These are phyloP conservation scores for Macroteleia sp. DNA, from an alignment of 2,888 invertebrate species.

Conservation along the genomic window DNA sequence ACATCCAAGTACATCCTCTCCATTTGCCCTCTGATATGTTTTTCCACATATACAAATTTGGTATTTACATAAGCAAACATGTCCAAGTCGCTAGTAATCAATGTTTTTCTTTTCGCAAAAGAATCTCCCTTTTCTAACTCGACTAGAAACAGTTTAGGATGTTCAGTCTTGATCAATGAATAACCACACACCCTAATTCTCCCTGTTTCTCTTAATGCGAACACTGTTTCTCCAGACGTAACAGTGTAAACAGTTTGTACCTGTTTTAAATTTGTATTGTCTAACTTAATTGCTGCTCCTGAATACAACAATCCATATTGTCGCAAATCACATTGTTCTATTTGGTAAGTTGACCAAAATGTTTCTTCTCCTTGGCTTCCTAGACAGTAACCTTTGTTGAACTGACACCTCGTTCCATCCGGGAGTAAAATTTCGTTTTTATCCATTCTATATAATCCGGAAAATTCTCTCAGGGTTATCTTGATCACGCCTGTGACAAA, in stretches of 20 bases:
- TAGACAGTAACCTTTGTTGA: background rate
- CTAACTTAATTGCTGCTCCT: background rate
- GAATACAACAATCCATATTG: background rate
- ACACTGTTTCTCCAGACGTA: slow-evolving; percentile 39
- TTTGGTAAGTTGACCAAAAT: background rate
- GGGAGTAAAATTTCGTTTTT: background rate
- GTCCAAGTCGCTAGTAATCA: slow-evolving; percentile 47
- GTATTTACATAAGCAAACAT: slow-evolving; percentile 67
- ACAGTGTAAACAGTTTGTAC: slow-evolving; percentile 41
- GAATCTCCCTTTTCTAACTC: slow-evolving; percentile 3
- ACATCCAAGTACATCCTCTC: slow-evolving; percentile 64
- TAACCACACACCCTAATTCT: slow-evolving; percentile 15
- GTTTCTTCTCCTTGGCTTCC: background rate
- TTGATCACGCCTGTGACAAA: background rate
- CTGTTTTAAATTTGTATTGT: background rate
- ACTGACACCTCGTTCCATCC: background rate
- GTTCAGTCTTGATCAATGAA: slow-evolving; percentile 35
- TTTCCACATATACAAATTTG: slow-evolving; percentile 71
- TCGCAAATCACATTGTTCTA: background rate
- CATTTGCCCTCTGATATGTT: slow-evolving; percentile 62
- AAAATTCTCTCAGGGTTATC: background rate
- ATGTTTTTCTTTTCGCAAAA: background rate
- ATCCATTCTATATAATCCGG: background rate
- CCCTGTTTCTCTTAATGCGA: slow-evolving; percentile 48
- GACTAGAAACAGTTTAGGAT: slow-evolving; percentile 46